Evolutionary conservation across 2,113 vertebrate species (phyloP), one percentile per base, ranked within the genome.

Genomic region (Otis tarda): DNA sequence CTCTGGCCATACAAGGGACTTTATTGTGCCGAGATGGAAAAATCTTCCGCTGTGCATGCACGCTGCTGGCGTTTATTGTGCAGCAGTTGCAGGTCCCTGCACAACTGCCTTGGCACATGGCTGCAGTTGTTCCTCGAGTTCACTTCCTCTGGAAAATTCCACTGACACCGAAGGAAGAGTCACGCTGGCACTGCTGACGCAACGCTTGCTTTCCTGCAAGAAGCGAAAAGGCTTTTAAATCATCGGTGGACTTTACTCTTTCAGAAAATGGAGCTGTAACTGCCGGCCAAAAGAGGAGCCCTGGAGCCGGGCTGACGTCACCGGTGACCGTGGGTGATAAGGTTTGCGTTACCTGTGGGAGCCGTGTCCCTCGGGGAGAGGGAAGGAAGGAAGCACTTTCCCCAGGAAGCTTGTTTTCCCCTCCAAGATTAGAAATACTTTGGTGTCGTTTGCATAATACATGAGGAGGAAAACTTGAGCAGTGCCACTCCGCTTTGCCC

Each of bases 131-230:
- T 96, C 86, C 95, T 96, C 59, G 35, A 89, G 70, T 95, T 80
- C 85, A 1, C 35, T 96, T 97, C 94, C 97, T 80, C 93, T 97
- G 92, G 94, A 97, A 96, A 94, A 97, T 96, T 97, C 96, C 96
- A 96, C 70, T 28, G 85, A 12, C 45, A 0, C 64, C 1, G 4
- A 19, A 75, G 95, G 93, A 95, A 87, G 43, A 90, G 30, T 50
- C 18, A 1, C 3, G 16, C 49, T 4, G 47, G 82, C 7, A 56
- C 85, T 52, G 93, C 64, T 90, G 94, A 85, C 39, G 87, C 90
- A 93, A 90, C 4, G 4, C 35, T 65, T 2, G 61, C 89, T 79
- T 96, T 56, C 95, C 96, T 90, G 77, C 22, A 24, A 76, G 80
- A 24, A 64, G 19, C 4, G 2, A 53, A 13, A 2, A 9, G 28